Evolutionary conservation across 2,113 vertebrate species (phyloP).

Genomic region (Xiphias gladius): DNA sequence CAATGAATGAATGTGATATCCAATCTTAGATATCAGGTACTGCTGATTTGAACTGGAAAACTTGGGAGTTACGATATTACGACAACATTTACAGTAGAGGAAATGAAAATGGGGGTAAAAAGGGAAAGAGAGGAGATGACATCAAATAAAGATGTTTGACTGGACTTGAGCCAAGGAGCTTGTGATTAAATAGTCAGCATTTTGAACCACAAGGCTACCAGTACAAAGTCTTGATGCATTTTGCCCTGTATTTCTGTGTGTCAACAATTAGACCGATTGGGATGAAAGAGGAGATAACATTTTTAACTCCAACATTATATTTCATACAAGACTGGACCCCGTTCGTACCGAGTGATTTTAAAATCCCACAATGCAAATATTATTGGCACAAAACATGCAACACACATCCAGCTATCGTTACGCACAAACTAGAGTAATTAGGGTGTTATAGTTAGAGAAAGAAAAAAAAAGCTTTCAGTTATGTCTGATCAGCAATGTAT

Average conservation of each 20-base stretch:
- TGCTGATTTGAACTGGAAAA: background rate
- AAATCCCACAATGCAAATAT: no score
- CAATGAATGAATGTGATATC: background rate
- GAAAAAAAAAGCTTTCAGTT: background rate
- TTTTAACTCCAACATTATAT: background rate
- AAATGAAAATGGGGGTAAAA: background rate
- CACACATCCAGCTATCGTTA: background rate
- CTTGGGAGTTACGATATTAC: background rate
- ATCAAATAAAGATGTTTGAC: background rate
- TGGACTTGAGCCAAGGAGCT: background rate
- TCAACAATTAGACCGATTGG: background rate
- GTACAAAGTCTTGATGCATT: background rate
- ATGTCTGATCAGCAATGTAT: background rate
- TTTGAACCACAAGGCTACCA: no score
- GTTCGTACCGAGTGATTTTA: no score
- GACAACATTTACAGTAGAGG: no score
- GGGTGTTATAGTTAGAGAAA: background rate
- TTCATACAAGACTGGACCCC: background rate
- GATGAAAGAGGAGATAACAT: no score
- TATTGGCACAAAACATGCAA: no score
- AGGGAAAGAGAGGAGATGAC: background rate
- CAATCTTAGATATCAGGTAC: background rate
- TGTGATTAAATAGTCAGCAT: background rate
- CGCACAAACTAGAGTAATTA: background rate
- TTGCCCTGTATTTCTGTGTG: background rate